A percentile compares a stretch with the other conserved stretches of the same genome.
These are phyloP conservation scores for Paraescarpia echinospica DNA, from an alignment of 1,140 invertebrate genomes.

Conservation along the genomic window DNA sequence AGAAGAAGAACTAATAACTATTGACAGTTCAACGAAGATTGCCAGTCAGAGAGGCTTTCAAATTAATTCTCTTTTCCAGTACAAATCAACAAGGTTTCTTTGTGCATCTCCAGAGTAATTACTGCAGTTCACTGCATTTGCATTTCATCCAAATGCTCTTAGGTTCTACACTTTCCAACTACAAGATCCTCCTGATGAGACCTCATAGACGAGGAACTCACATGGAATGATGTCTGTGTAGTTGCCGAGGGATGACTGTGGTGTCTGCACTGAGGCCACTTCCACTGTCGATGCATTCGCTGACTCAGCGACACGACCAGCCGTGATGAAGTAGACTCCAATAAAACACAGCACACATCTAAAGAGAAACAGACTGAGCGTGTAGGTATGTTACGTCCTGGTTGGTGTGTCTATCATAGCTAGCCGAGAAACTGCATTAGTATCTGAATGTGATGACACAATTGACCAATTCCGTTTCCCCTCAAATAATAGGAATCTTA, in stretches of 20 bases:
- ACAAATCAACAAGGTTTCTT: background rate
- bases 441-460: background rate
- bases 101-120: too few species aligned
- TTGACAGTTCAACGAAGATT: too few species aligned
- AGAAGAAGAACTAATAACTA: too few species aligned
- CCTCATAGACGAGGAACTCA: background rate
- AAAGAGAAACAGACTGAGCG: slow-evolving; percentile 12
- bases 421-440: background rate
- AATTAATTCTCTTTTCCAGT: background rate
- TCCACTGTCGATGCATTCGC: background rate
- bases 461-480: background rate
- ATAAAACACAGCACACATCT: slow-evolving; percentile 52
- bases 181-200: too few species aligned
- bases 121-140: background rate
- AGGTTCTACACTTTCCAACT: background rate
- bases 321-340: slow-evolving; percentile 52
- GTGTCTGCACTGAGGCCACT: background rate
- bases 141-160: background rate
- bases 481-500: too few species aligned
- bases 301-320: slow-evolving; percentile 30
- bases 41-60: background rate
- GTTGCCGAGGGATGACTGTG: background rate
- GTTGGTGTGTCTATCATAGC: too few species aligned
- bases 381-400: too few species aligned
- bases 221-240: background rate